A percentile compares a stretch with the other conserved stretches of the same genome.
Conservation (phyloP, 2,888 invertebrate species). For the Dendrolimus houi region DNA sequence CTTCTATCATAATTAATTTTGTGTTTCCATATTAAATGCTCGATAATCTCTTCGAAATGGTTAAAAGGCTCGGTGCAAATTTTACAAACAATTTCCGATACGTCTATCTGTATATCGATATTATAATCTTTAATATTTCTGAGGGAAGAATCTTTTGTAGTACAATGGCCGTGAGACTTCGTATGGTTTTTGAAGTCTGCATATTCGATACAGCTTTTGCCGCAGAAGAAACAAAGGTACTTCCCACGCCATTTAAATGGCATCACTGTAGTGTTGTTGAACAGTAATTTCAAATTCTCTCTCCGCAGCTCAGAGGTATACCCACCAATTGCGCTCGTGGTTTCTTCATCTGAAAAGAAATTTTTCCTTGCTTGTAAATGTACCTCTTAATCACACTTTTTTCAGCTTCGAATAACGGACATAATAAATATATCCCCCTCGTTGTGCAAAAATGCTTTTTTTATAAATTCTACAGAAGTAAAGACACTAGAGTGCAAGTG, state of each 20-base stretch:
- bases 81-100: slow-evolving; percentile 50
- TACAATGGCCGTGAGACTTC: slow-evolving; percentile 42
- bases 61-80: slow-evolving; percentile 45
- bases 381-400: slow-evolving; percentile 5
- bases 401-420: no score
- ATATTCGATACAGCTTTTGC: slow-evolving; percentile 38
- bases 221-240: slow-evolving; percentile 58
- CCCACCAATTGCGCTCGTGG: slow-evolving; percentile 2
- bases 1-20: slow-evolving; percentile 43
- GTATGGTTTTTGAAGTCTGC: slow-evolving; percentile 52
- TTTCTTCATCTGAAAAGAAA: slow-evolving; percentile 8
- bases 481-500: no score
- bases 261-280: slow-evolving; percentile 57
- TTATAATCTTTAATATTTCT: slow-evolving; percentile 43
- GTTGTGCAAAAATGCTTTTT: no score
- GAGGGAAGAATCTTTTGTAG: slow-evolving; percentile 38
- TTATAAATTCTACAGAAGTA: no score
- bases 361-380: slow-evolving; percentile 21
- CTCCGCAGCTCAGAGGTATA: slow-evolving; percentile 43
- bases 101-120: slow-evolving; percentile 51
- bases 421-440: not conserved
- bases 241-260: slow-evolving; percentile 64
- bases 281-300: slow-evolving; percentile 56
- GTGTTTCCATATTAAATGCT: slow-evolving; percentile 52
- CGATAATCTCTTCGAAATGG: slow-evolving; percentile 37